Base-by-base conservation (phyloP, 1,140 invertebrate genomes). In the Carcinoscorpius rotundicauda region DNA sequence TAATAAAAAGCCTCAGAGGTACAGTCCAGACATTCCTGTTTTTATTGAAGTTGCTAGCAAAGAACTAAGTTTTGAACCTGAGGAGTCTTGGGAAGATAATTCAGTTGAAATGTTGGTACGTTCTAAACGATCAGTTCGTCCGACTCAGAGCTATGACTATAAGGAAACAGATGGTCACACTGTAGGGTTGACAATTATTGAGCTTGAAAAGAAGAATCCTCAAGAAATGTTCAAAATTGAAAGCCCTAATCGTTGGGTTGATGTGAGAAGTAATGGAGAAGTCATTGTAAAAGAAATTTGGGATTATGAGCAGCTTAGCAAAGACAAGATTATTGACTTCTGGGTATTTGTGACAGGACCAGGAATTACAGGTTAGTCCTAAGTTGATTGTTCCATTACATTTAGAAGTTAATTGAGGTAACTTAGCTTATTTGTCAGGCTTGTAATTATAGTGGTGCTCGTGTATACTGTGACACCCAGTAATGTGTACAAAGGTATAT, bases 261-360 rank as follows among this genome's bases (percentile, higher is more conserved):
- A 87, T 10, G 91, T 96, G 53, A 90, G 91, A 75, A 83, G 87
- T 6, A 93, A 89, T 78, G 92, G 92, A 65, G 89, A 90, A 50
- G 91, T 96, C 66, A 84, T 86, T 71, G 91, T 96, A 55, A 93
- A 93, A 78, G 91, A 93, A 82, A 93, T 92, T 82, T 96, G 92
- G 92, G 92, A 96, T 81, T 96, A 92, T 77, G 93, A 96, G 74
- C 91, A 94, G 72, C 77, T 96, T 3, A 91, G 91, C 10, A 89
- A 90, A 0, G 92, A 95, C 77, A 96, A 96, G 77, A 93, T 89
- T 3, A 94, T 95, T 72, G 92, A 95, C 75, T 95, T 96, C 78
- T 95, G 91, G 91, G 91, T 96, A 10, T 65, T 71, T 49, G 29
- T 29, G 29, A 29, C 29, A 29, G 29, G 29, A 29, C 29, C 29